A percentile compares a stretch with the other conserved stretches of the same genome.
These are phyloP conservation scores for Antheraea pernyi DNA, from an alignment of 1,140 invertebrate genomes.

Conservation along the genomic window DNA sequence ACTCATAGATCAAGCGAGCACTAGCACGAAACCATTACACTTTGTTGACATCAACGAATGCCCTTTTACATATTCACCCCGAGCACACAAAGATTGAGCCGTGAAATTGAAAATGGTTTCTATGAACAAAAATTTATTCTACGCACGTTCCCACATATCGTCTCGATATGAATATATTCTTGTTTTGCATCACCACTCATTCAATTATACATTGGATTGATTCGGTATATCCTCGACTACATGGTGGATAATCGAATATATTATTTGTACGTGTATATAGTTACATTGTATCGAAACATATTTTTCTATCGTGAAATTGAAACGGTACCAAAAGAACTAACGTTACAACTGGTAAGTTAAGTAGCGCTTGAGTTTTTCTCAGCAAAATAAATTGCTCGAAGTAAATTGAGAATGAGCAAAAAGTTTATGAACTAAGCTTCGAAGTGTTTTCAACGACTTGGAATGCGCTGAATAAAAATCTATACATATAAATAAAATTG, in stretches of 20 bases:
- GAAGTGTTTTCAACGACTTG: conserved; percentile 16
- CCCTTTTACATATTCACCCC: conserved; percentile 75
- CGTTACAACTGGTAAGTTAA: conserved; percentile 13
- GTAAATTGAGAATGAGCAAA: conserved; percentile 21
- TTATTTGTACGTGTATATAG: background rate
- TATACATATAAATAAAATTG: no score
- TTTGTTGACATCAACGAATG: conserved; percentile 74
- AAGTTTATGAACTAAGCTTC: conserved; percentile 19
- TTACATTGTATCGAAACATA: background rate
- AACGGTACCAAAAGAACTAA: conserved; percentile 11
- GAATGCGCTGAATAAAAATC: background rate
- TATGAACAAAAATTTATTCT: conserved; percentile 74
- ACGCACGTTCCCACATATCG: conserved; percentile 59
- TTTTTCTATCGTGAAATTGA: conserved; percentile 7
- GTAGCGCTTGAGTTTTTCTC: conserved; percentile 13
- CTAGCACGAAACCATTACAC: conserved; percentile 72
- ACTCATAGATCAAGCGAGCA: conserved; percentile 63
- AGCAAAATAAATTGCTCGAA: conserved; percentile 20
- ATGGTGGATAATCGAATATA: background rate
- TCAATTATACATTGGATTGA: conserved; percentile 3
- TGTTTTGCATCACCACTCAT: conserved; percentile 31
- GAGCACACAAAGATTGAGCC: conserved; percentile 73
- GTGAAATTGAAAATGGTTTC: conserved; percentile 76
- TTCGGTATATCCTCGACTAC: background rate
- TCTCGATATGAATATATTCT: conserved; percentile 43